Percentiles rank a stretch among this genome's conserved stretches.
These are phyloP conservation scores for Phainopepla nitens DNA, from an alignment of 2,113 vertebrate genomes.

Conservation along the genomic window DNA sequence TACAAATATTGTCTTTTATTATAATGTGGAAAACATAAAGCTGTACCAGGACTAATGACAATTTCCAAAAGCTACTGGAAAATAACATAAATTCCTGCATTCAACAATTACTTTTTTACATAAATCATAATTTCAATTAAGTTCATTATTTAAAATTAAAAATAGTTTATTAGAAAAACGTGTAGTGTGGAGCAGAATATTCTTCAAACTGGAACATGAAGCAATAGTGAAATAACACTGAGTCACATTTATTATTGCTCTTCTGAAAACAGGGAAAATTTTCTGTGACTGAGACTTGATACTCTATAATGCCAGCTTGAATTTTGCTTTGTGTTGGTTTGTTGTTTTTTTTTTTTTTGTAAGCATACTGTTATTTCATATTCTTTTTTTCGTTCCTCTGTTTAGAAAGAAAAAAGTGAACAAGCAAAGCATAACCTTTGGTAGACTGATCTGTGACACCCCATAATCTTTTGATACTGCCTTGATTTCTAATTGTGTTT, in stretches of 20 bases:
- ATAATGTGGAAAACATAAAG: not conserved
- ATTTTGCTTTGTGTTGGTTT: not conserved
- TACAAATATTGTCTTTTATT: slow-evolving; percentile 2
- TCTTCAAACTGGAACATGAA: not conserved
- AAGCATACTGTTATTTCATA: not conserved
- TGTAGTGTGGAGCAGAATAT: not conserved
- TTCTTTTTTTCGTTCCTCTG: not conserved
- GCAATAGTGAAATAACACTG: not conserved
- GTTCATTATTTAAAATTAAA: not conserved
- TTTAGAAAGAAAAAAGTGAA: slow-evolving; percentile 57
- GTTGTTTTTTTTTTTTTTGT: not conserved
- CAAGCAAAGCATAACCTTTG: slow-evolving; percentile 17
- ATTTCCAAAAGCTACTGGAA: not conserved
- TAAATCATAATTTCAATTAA: not conserved
- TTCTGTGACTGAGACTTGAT: not conserved
- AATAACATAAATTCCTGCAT: not conserved
- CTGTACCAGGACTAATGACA: not conserved
- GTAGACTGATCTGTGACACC: slow-evolving; percentile 48
- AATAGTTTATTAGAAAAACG: not conserved
- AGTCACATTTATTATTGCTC: not conserved
- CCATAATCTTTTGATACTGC: slow-evolving; percentile 49
- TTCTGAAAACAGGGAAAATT: not conserved
- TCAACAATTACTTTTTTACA: not conserved
- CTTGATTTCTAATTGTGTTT: slow-evolving; percentile 72
- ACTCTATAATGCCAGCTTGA: not conserved